phyloP scores from a whole-genome alignment of 2,888 invertebrate genomes.

The Callosobruchus maculatus region DNA sequence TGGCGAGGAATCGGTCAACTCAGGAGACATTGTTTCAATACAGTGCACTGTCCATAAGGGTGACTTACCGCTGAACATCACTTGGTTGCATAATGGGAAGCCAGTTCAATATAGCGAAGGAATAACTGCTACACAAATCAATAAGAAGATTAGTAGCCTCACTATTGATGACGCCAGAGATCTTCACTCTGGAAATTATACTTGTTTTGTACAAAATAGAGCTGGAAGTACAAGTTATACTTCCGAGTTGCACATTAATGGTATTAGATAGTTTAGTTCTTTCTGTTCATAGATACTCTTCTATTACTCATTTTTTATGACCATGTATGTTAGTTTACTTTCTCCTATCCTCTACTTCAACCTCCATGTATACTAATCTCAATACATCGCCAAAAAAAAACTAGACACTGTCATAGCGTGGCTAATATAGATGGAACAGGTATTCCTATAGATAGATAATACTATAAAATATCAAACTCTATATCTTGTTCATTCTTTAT shows the following conservation, averaged over 20 bases:
- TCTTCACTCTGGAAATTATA: conserved; percentile 71
- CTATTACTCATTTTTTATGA: too few relatives aligned
- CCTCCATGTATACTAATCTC: too few relatives aligned
- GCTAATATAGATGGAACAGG: too few relatives aligned
- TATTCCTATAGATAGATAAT: too few relatives aligned
- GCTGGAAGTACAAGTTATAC: conserved; percentile 65
- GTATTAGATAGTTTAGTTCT: conserved; percentile 44
- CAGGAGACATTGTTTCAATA: conserved; percentile 65
- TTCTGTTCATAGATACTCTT: background rate
- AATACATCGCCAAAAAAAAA: too few relatives aligned
- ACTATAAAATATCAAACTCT: too few relatives aligned
- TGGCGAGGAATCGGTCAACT: conserved; percentile 60
- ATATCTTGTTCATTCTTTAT: too few relatives aligned
- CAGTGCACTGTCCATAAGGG: conserved; percentile 69
- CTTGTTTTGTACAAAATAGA: conserved; percentile 65
- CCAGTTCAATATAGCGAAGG: conserved; percentile 41
- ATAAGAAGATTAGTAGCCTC: conserved; percentile 59
- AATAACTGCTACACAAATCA: conserved; percentile 42
- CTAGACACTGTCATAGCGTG: too few relatives aligned
- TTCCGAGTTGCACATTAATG: conserved; percentile 62
- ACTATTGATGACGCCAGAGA: conserved; percentile 69
- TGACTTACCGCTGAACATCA: conserved; percentile 68
- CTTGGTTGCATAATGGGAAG: conserved; percentile 69
- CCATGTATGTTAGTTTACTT: too few relatives aligned
- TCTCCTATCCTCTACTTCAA: too few relatives aligned